Percentiles rank a stretch among this genome's conserved stretches.
Evolutionary conservation across 2,113 vertebrate species (phyloP).

Genomic region (western clawed frog (Xenopus tropicalis)): UCB_Xtro_10.0 CM004446.2:95319501-95320000

Average conservation of each 20-base stretch:
- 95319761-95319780: too few relatives aligned
- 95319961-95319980: too few relatives aligned
- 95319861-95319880: too few relatives aligned
- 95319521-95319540: constrained; percentile 30
- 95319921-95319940: too few relatives aligned
- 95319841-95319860: too few relatives aligned
- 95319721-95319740: not conserved
- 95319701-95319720: not conserved
- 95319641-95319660: not conserved
- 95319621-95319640: constrained; percentile 27
- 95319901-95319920: too few relatives aligned
- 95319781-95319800: not conserved
- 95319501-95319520: constrained; percentile 9
- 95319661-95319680: constrained; percentile 31
- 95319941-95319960: too few relatives aligned
- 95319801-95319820: not conserved
- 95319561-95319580: constrained; percentile 11
- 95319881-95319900: too few relatives aligned
- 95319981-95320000: too few relatives aligned
- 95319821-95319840: not conserved
- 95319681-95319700: constrained; percentile 28
- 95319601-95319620: constrained; percentile 28
- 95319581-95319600: constrained; percentile 28
- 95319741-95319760: not conserved
- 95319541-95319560: constrained; percentile 43